Evolutionary conservation across 92 coral and sea anemone species (phyloP).

Genomic region (Zoanthus gigantus): DNA sequence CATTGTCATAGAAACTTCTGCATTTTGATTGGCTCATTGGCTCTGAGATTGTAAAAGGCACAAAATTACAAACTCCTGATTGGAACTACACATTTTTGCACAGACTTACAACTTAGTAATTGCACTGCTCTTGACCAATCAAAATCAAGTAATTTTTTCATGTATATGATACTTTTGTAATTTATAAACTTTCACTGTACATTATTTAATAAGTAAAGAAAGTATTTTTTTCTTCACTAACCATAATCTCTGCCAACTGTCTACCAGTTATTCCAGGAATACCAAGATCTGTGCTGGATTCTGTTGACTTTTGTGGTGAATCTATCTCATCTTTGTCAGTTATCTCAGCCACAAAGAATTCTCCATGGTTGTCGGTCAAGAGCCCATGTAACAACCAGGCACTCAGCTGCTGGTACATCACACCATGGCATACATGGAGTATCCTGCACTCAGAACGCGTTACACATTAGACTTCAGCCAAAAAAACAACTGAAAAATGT

Average conservation of each 20-base stretch:
- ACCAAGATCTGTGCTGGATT: slow-evolving; percentile 68
- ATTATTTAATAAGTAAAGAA: too few species aligned
- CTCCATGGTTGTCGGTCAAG: slow-evolving; percentile 77
- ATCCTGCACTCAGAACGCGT: slow-evolving; percentile 59
- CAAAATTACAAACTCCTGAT: too few species aligned
- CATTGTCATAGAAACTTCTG: too few species aligned
- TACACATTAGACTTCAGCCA: background rate
- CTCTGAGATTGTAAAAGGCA: too few species aligned
- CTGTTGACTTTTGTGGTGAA: slow-evolving; percentile 21
- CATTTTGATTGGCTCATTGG: too few species aligned
- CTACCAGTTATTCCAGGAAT: slow-evolving; percentile 88
- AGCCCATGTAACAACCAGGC: slow-evolving; percentile 94
- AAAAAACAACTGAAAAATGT: background rate
- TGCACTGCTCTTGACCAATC: too few species aligned
- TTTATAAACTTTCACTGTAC: too few species aligned
- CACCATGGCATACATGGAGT: slow-evolving; percentile 95
- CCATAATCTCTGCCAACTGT: slow-evolving; percentile 87
- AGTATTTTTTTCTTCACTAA: slow-evolving; percentile 18
- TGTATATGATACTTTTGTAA: too few species aligned
- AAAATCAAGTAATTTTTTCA: too few species aligned
- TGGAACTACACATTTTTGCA: too few species aligned
- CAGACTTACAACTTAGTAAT: too few species aligned
- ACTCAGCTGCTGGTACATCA: slow-evolving; percentile 96
- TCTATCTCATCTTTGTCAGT: slow-evolving; percentile 59
- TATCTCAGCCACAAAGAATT: slow-evolving; percentile 81